These are phyloP conservation scores for Gobius niger DNA, from an alignment of 2,113 vertebrate species.

Conservation along the genomic window DNA sequence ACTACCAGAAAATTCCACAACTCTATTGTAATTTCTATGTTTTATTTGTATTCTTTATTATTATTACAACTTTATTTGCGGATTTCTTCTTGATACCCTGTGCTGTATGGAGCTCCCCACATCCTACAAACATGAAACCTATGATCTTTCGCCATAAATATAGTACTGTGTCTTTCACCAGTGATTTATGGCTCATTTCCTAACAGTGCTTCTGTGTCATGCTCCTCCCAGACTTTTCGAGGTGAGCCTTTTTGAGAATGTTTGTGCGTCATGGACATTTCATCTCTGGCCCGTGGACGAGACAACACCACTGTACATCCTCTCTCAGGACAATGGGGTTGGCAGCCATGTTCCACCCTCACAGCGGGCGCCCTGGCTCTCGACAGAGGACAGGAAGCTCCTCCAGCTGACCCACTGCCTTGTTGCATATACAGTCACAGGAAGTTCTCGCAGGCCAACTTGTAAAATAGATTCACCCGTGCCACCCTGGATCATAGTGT, in stretches of 20 bases:
- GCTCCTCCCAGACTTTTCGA: slow-evolving; percentile 81
- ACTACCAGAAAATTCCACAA: too few species aligned
- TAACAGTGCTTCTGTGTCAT: slow-evolving; percentile 59
- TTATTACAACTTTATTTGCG: neutral
- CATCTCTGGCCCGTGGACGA: slow-evolving; percentile 77
- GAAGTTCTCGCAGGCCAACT: slow-evolving; percentile 63
- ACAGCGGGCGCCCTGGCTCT: slow-evolving; percentile 71
- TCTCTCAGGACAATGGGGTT: slow-evolving; percentile 86
- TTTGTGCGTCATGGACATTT: slow-evolving; percentile 85
- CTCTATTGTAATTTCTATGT: too few species aligned
- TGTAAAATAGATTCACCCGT: slow-evolving; percentile 40
- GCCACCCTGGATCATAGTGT: slow-evolving; percentile 1
- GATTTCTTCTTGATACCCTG: neutral
- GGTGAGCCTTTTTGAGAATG: slow-evolving; percentile 74
- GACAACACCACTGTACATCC: slow-evolving; percentile 81
- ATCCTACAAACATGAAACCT: neutral
- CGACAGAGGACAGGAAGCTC: slow-evolving; percentile 70
- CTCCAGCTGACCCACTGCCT: slow-evolving; percentile 72
- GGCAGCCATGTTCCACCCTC: slow-evolving; percentile 71
- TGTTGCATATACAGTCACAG: slow-evolving; percentile 67
- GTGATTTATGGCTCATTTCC: slow-evolving; percentile 8
- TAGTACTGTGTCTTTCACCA: neutral
- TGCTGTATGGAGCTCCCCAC: neutral
- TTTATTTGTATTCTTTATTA: too few species aligned
- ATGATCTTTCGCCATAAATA: neutral